A percentile compares a stretch with the other conserved stretches of the same genome.
phyloP scores from a whole-genome alignment of 2,888 invertebrate species.

The Sphinx pinastri region DNA sequence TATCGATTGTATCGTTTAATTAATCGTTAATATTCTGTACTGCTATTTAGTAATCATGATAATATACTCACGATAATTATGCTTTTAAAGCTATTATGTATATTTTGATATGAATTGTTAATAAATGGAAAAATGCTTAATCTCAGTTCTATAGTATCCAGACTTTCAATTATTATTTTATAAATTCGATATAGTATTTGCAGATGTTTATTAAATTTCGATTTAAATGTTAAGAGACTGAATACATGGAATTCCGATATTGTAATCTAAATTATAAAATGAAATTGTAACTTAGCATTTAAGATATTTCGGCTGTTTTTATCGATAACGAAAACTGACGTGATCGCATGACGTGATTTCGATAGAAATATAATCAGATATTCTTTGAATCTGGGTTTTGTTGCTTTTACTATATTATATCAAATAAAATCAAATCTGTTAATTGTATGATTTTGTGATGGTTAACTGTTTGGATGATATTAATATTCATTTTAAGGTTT shows the following conservation, averaged over 20 bases:
- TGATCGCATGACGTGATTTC: not conserved
- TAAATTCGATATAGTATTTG: too few species aligned
- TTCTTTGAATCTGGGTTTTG: not conserved
- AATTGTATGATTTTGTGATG: not conserved
- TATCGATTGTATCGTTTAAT: too few species aligned
- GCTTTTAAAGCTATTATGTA: not conserved
- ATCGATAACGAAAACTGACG: constrained; percentile 2
- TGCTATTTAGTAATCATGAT: too few species aligned
- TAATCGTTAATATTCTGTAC: too few species aligned
- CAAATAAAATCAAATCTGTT: not conserved
- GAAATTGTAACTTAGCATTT: constrained; percentile 1
- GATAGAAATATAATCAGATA: not conserved
- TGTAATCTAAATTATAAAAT: constrained; percentile 13
- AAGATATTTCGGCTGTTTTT: constrained; percentile 12
- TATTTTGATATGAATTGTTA: constrained; percentile 1
- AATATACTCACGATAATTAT: too few species aligned
- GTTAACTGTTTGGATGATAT: not conserved
- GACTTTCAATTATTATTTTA: not conserved
- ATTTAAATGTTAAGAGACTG: constrained; percentile 15
- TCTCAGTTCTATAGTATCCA: not conserved
- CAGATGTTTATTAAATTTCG: constrained; percentile 1
- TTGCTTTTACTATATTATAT: not conserved
- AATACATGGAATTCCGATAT: constrained; percentile 8
- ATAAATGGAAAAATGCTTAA: not conserved
- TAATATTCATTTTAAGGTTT: not conserved